phyloP scores from a whole-genome alignment of 1,140 invertebrate genomes.

The Temnothorax curvispinosus region DNA sequence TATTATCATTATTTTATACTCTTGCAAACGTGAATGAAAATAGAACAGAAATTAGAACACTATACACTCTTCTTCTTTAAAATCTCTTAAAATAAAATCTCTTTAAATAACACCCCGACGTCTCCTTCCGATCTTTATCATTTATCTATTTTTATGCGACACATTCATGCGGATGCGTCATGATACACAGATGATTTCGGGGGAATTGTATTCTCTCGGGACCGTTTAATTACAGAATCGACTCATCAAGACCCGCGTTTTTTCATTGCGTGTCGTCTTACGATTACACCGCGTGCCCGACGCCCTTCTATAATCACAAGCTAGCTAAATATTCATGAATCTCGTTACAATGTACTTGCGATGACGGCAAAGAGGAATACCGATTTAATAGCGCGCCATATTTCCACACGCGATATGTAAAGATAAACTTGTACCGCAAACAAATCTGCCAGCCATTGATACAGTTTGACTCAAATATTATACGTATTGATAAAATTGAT shows the following conservation, averaged over 20 bases:
- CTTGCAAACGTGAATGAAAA: not conserved
- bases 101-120: not conserved
- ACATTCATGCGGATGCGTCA: not conserved
- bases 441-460: not conserved
- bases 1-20: not conserved
- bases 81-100: constrained; percentile 8
- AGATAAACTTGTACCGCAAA: constrained; percentile 4
- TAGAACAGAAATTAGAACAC: not conserved
- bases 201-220: not conserved
- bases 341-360: constrained; percentile 43
- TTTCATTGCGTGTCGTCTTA: constrained; percentile 17
- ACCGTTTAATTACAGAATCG: constrained; percentile 6
- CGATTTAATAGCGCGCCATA: constrained; percentile 30
- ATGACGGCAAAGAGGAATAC: not conserved
- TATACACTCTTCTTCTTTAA: constrained; percentile 2
- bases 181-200: not conserved
- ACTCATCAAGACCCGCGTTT: not conserved
- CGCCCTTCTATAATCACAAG: constrained; percentile 7
- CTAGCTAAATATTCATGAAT: constrained; percentile 50
- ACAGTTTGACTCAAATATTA: not conserved
- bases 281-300: not conserved
- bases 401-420: constrained; percentile 1
- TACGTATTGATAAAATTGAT: not conserved
- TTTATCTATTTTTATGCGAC: not conserved
- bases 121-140: not conserved